Base-by-base conservation (phyloP, 2,113 vertebrate species). In the Ceuthmochares aereus region DNA sequence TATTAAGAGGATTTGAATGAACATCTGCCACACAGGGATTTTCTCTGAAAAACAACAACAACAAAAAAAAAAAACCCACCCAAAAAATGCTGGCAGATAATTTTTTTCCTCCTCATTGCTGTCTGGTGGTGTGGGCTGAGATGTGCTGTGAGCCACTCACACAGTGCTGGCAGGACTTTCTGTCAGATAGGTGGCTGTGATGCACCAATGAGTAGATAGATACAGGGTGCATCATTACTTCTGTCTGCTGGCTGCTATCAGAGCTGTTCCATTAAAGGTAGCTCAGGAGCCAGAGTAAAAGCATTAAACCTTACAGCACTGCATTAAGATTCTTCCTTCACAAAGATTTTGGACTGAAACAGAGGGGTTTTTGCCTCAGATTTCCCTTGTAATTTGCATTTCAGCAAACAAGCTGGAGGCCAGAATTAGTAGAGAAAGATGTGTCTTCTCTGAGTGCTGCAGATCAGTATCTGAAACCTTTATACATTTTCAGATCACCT, bases 1-100 rank as follows among this genome's bases (percentile, higher is more conserved):
- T 80, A 52, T 63, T 96, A 93, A 97, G 94, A 92, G 86, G 96
- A 94, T 97, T 96, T 95, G 59, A 73, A 45, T 69, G 80, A 95
- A 87, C 92, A 93, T 93, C 96, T 96, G 97, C 82, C 73, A 70
- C 49, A 25, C 73, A 69, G 80, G 42, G 95, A 92, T 97, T 96
- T 95, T 96, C 67, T 92, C 67, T 0, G 2, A 14, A 7, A 4
- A 15, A 29, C 25, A 32, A 52, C 26, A 23, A 23, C 30, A 58
- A 56, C 10, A 10, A 56, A 32, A 56, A 32, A 16, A 17, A 29
- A 49, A 14, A 19, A 9, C 21, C 40, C 43, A 47, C 45, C 40
- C 40, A 32, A 49, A 32, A 29, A 36, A 25, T 21, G 47, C 78
- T 70, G 49, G 29, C 67, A 69, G 76, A 88, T 78, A 2, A 14